Evolutionary conservation across 2,888 invertebrate genomes (phyloP).

Genomic region (Tolmerus cingulatus): DNA sequence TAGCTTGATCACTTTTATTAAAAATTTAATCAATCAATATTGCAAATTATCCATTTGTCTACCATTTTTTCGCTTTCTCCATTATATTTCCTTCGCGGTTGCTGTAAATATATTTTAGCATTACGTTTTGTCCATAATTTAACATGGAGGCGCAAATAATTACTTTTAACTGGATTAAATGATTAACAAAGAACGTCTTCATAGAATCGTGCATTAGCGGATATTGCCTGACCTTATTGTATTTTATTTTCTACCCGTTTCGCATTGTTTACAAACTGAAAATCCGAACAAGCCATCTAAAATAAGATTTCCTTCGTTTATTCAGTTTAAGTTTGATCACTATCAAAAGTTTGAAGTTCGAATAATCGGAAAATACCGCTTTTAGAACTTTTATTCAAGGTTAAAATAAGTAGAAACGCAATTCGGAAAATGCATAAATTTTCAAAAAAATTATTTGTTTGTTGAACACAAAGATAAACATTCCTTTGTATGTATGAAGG

Average conservation of each 20-base stretch:
- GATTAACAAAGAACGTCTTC: neutral
- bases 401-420: neutral
- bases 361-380: neutral
- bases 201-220: neutral
- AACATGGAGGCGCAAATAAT: neutral
- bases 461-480: neutral
- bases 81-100: neutral
- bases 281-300: neutral
- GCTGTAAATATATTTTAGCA: neutral
- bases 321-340: neutral
- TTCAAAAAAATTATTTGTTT: neutral
- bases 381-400: neutral
- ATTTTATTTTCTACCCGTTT: neutral
- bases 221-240: neutral
- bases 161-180: neutral
- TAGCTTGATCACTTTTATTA: no score
- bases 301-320: neutral
- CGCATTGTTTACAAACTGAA: neutral
- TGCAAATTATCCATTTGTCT: no score
- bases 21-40: no score
- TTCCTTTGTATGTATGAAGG: neutral
- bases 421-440: neutral
- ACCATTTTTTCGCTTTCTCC: neutral
- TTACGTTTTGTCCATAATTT: neutral
- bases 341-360: neutral